A percentile compares a stretch with the other conserved stretches of the same genome.
phyloP scores from a whole-genome alignment of 2,797 vertebrate genomes.

The Hemitrygon akajei region DNA sequence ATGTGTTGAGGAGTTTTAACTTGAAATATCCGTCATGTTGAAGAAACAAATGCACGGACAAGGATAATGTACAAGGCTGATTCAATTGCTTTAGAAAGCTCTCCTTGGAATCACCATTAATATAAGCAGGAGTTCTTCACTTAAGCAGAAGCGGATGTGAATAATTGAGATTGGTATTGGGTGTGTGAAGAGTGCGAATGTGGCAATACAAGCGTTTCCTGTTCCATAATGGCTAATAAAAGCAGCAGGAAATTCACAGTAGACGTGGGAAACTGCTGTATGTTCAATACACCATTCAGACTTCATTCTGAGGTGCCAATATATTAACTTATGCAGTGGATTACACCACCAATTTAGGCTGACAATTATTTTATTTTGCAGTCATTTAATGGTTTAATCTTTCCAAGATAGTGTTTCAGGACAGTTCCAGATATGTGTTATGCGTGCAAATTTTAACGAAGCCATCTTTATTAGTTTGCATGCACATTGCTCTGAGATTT shows the following conservation, averaged over 20 bases:
- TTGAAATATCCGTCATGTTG: neutral
- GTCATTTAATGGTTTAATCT: neutral
- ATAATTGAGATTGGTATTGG: neutral
- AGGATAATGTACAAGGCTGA: neutral
- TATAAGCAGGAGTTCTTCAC: neutral
- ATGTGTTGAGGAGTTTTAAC: neutral
- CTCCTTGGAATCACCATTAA: neutral
- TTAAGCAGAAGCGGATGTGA: neutral
- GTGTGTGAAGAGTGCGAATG: slow-evolving; percentile 13
- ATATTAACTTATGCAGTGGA: neutral
- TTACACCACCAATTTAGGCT: neutral
- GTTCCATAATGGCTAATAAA: neutral
- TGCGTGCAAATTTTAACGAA: neutral
- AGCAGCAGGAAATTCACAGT: slow-evolving; percentile 5
- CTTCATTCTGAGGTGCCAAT: neutral
- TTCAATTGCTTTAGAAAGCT: neutral
- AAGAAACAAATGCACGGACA: neutral
- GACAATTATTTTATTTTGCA: slow-evolving; percentile 7
- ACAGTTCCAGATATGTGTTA: neutral
- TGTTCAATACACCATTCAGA: neutral
- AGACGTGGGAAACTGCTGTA: neutral
- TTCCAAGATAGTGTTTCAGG: neutral
- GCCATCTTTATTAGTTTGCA: neutral
- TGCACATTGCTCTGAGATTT: neutral
- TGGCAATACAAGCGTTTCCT: neutral